Evolutionary conservation across 2,113 vertebrate genomes (phyloP), one percentile per base, ranked within the genome.

Genomic region (Pungitius pungitius): DNA sequence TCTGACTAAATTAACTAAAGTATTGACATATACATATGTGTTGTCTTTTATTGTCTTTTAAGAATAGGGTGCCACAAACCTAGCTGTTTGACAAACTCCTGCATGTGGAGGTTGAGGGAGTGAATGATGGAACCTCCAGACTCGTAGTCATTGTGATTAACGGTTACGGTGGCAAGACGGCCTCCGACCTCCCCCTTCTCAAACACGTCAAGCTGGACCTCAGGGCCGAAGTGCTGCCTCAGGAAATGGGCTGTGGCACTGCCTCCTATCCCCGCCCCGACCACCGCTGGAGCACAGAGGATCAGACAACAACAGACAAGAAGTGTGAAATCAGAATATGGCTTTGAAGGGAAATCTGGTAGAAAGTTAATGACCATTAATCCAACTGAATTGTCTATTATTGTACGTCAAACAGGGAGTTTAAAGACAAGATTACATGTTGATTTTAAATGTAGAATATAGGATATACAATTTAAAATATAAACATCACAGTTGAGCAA

Each of bases 61-160:
- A 42, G 2, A 12, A 6, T 12, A 27, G 15, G 24, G 14, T 77
- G 45, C 51, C 56, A 94, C 96, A 92, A 78, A 99, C 97, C 97
- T 30, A 99, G 90, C 68, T 95, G 95, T 87, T 98, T 98, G 89
- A 98, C 94, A 75, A 99, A 99, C 78, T 97, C 96, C 91, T 98
- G 96, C 96, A 99, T 97, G 89, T 99, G 97, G 56, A 99, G 94
- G 85, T 97, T 99, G 77, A 99, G 95, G 22, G 96, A 95, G 49
- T 99, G 97, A 79, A 99, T 96, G 89, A 96, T 95, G 57, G 95
- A 96, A 0, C 95, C 96, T 1, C 97, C 95, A 6, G 95, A 96
- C 89, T 99, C 97, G 0, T 99, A 99, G 81, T 96, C 94, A 75
- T 97, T 94, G 80, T 96, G 95, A 89, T 98, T 99, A 76, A 98